These are phyloP conservation scores for Tyrannus savana DNA, from an alignment of 2,113 vertebrate genomes.

Conservation along the genomic window DNA sequence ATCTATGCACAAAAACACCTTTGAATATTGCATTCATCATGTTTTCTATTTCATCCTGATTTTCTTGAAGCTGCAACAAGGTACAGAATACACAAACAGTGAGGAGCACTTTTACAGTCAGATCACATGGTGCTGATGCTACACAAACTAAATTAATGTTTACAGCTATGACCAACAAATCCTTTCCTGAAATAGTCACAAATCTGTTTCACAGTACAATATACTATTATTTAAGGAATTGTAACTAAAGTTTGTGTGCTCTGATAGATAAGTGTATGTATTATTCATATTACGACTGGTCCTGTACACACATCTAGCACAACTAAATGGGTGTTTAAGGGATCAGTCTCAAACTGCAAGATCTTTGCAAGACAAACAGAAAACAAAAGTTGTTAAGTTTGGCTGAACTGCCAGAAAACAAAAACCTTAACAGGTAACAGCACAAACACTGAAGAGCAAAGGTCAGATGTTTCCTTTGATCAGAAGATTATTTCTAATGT, in stretches of 20 bases:
- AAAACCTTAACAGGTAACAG: not conserved
- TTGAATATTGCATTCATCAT: slow-evolving; percentile 99
- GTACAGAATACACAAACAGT: slow-evolving; percentile 14
- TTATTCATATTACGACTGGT: not conserved
- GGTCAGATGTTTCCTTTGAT: not conserved
- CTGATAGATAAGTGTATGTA: too few relatives aligned
- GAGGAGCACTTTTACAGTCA: not conserved
- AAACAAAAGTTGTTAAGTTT: not conserved
- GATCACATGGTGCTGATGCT: not conserved
- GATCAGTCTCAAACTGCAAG: not conserved
- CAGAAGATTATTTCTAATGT: not conserved
- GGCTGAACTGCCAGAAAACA: not conserved
- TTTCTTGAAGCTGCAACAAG: slow-evolving; percentile 94
- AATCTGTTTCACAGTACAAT: not conserved
- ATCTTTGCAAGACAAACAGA: not conserved
- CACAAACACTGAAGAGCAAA: not conserved
- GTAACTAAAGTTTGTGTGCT: too few relatives aligned
- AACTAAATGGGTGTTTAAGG: not conserved
- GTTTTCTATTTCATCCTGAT: slow-evolving; percentile 99
- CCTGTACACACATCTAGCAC: not conserved
- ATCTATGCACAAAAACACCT: slow-evolving; percentile 98
- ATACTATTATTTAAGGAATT: not conserved
- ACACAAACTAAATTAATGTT: not conserved
- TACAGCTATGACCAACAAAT: not conserved
- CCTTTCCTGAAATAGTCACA: not conserved